A percentile compares a stretch with the other conserved stretches of the same genome.
Conservation (phyloP, 2,888 invertebrate species). For the Ptychoptera albimana region DNA sequence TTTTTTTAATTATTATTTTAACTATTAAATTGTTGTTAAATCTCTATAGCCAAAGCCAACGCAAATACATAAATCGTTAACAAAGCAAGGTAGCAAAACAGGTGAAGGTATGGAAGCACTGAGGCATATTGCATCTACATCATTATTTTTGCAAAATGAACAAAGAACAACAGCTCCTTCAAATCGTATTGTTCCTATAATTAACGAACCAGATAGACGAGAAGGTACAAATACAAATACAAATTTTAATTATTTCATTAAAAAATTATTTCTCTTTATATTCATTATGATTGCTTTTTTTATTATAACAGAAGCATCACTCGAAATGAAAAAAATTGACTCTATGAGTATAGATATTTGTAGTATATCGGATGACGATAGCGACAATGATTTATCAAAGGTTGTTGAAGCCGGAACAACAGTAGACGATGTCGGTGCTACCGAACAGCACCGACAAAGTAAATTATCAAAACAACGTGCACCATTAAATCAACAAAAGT, state of each 20-base stretch:
- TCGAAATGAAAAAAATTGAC: constrained; percentile 27
- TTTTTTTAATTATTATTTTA: constrained; percentile 3
- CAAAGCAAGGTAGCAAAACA: constrained; percentile 1
- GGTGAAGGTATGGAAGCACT: constrained; percentile 30
- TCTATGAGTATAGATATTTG: constrained; percentile 23
- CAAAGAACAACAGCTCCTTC: constrained; percentile 22
- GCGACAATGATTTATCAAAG: constrained; percentile 8
- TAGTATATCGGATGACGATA: constrained; percentile 22
- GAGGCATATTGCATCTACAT: constrained; percentile 31
- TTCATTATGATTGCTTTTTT: not conserved
- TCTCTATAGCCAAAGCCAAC: constrained; percentile 24
- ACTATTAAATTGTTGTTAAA: constrained; percentile 23
- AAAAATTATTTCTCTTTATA: not conserved
- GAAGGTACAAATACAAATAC: constrained; percentile 14
- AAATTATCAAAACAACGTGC: constrained; percentile 26
- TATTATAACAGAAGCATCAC: constrained; percentile 15
- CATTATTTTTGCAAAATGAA: constrained; percentile 32
- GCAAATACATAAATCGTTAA: constrained; percentile 26
- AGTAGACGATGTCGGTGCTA: constrained; percentile 6
- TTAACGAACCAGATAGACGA: constrained; percentile 26
- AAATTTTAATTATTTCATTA: not conserved
- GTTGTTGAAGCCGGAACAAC: constrained; percentile 4
- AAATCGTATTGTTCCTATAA: constrained; percentile 28
- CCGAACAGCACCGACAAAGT: constrained; percentile 13
- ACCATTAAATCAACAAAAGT: constrained; percentile 20